A percentile compares a stretch with the other conserved stretches of the same genome.
These are phyloP conservation scores for Quiscalus mexicanus DNA, from an alignment of 2,113 vertebrate species.

Conservation along the genomic window DNA sequence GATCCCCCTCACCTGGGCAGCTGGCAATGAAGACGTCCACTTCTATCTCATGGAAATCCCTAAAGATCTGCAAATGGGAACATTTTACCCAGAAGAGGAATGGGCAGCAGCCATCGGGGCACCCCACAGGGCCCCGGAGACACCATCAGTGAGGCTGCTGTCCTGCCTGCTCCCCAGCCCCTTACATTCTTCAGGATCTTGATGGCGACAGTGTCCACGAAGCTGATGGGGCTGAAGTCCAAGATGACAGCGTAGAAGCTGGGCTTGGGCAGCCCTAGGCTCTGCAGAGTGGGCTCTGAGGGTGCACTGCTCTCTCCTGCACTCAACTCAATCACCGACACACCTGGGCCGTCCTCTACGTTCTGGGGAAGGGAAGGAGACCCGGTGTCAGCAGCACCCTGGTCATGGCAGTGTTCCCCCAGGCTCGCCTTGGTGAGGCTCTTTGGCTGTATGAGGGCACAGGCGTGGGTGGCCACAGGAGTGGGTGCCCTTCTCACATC, in stretches of 20 bases:
- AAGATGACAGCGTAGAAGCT: constrained; percentile 82
- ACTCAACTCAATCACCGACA: not conserved
- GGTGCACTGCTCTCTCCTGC: not conserved
- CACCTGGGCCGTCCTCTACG: not conserved
- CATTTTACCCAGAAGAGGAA: fast-evolving
- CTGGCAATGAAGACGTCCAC: constrained; percentile 76
- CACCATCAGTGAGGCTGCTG: fast-evolving
- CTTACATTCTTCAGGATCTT: constrained; percentile 89
- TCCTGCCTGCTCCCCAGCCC: not conserved
- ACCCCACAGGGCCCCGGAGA: not conserved
- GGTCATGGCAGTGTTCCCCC: fast-evolving
- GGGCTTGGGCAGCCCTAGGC: constrained; percentile 66
- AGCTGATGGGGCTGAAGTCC: constrained; percentile 87
- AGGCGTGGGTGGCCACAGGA: fast-evolving
- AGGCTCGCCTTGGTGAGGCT: fast-evolving
- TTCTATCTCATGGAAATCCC: constrained; percentile 86
- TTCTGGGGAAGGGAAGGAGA: not conserved
- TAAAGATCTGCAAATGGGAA: constrained; percentile 81
- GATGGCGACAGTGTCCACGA: constrained; percentile 90
- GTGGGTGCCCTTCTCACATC: not conserved
- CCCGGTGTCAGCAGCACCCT: fast-evolving
- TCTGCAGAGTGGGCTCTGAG: not conserved
- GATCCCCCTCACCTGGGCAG: constrained; percentile 67
- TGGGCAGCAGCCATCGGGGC: fast-evolving
- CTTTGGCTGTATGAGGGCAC: not conserved